These are phyloP conservation scores for Gavialis gangeticus DNA, from an alignment of 2,113 vertebrate genomes.

Conservation along the genomic window DNA sequence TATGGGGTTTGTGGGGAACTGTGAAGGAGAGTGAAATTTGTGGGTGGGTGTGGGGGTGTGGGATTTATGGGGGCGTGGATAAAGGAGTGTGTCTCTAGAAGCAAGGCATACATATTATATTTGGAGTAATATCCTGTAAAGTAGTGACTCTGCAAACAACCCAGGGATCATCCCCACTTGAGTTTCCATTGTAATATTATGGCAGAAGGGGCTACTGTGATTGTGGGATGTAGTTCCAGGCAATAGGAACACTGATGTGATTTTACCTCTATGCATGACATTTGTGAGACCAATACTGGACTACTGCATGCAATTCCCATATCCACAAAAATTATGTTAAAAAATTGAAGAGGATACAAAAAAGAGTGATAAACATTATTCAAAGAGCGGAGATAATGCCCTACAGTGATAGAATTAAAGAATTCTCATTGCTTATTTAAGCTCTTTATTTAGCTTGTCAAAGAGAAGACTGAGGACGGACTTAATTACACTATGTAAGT, in stretches of 20 bases:
- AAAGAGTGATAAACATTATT: background rate
- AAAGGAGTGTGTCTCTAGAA: too few species aligned
- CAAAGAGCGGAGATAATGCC: background rate
- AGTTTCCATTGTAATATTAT: background rate
- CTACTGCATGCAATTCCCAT: background rate
- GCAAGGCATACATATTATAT: too few species aligned
- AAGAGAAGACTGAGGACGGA: background rate
- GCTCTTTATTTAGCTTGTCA: background rate
- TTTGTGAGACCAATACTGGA: too few species aligned
- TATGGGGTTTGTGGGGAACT: too few species aligned
- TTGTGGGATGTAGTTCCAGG: background rate
- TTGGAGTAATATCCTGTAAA: too few species aligned
- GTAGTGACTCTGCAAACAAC: too few species aligned
- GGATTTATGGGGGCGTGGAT: too few species aligned
- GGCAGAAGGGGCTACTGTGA: background rate
- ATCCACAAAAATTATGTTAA: background rate
- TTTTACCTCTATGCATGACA: background rate
- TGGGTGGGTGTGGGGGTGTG: too few species aligned
- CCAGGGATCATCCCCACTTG: background rate
- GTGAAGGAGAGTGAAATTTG: too few species aligned
- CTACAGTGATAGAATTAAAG: background rate
- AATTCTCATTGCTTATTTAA: background rate
- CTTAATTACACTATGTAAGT: background rate
- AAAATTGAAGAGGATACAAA: accelerated
- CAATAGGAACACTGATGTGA: background rate